A percentile compares a stretch with the other conserved stretches of the same genome.
Conservation (phyloP, 2,113 vertebrate genomes). For the Montifringilla adamsi region DNA sequence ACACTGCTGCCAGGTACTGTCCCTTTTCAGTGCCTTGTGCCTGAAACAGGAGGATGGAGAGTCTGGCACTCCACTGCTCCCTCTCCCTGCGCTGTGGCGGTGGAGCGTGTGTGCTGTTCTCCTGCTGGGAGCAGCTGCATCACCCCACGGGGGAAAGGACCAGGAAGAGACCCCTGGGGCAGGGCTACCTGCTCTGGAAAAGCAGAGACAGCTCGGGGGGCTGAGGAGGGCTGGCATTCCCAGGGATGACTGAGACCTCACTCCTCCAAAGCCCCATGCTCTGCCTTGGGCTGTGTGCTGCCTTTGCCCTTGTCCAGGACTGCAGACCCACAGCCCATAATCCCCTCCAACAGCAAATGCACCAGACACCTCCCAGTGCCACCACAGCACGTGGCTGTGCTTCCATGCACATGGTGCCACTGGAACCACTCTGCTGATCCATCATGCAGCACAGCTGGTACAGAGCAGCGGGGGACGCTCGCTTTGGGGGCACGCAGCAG, state of each 20-base stretch:
- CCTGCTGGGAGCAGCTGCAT: background rate
- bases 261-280: background rate
- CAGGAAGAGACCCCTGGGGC: background rate
- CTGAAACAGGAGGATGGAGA: background rate
- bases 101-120: background rate
- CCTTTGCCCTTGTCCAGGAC: background rate
- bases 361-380: background rate
- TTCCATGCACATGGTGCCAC: background rate
- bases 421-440: too few relatives aligned
- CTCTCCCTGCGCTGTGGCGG: background rate
- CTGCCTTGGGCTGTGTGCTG: background rate
- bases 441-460: background rate
- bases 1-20: background rate
- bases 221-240: background rate
- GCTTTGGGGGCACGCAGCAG: background rate
- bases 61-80: background rate
- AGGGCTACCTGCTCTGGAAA: background rate
- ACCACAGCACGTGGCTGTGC: background rate
- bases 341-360: background rate
- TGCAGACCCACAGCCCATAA: fast-evolving
- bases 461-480: background rate
- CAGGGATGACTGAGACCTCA: background rate
- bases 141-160: background rate
- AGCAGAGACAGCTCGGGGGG: background rate
- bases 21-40: background rate